These are phyloP conservation scores for Meghimatium bilineatum DNA, from an alignment of 2,888 invertebrate species.

Conservation along the genomic window DNA sequence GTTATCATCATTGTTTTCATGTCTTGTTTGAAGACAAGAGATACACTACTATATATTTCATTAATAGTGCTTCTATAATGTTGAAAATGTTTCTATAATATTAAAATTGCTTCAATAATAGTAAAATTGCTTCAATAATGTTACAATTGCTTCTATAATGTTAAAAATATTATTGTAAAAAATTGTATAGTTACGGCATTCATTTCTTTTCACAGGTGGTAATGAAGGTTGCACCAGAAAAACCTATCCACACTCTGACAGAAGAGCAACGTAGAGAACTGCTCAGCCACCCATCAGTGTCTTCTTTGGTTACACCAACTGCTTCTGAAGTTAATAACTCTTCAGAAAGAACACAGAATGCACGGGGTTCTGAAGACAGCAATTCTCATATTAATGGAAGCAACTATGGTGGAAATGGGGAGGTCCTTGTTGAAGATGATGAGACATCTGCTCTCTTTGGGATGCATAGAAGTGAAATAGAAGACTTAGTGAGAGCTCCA, in stretches of 20 bases:
- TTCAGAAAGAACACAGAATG: slow-evolving; percentile 31
- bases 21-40: too few relatives aligned
- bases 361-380: slow-evolving; percentile 40
- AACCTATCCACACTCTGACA: slow-evolving; percentile 79
- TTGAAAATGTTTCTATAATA: too few relatives aligned
- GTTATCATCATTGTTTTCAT: too few relatives aligned
- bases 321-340: slow-evolving; percentile 37
- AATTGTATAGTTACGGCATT: not conserved
- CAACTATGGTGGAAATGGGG: slow-evolving; percentile 28
- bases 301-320: slow-evolving; percentile 67
- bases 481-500: slow-evolving; percentile 80
- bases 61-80: too few relatives aligned
- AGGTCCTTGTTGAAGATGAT: slow-evolving; percentile 29
- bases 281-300: slow-evolving; percentile 55
- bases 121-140: too few relatives aligned
- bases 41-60: too few relatives aligned
- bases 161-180: not conserved
- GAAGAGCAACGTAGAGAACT: slow-evolving; percentile 68
- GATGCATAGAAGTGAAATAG: slow-evolving; percentile 22
- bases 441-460: slow-evolving; percentile 32
- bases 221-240: slow-evolving; percentile 85
- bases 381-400: slow-evolving; percentile 26
- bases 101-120: too few relatives aligned
- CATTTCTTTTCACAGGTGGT: slow-evolving; percentile 72
- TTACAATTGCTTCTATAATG: not conserved